Conservation (phyloP, 2,888 invertebrate species). For the Drosophila stalkeri region DNA sequence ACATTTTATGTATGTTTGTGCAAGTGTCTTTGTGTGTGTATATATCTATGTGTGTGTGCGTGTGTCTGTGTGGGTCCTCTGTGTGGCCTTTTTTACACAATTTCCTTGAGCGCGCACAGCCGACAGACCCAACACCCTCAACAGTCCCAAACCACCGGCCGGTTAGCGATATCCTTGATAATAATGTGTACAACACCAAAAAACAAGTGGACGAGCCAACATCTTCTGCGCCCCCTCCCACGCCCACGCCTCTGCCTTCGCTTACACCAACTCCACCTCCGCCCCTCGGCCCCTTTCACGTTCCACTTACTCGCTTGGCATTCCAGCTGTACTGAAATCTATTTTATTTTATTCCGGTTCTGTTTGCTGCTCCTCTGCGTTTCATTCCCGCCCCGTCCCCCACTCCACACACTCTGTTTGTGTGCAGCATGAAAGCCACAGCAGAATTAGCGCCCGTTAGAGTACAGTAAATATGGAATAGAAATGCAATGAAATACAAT, state of each 20-base stretch:
- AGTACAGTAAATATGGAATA: conserved; percentile 19
- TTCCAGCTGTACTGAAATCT: conserved; percentile 42
- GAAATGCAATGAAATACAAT: neutral
- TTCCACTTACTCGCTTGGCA: conserved; percentile 2
- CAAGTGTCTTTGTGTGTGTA: conserved; percentile 13
- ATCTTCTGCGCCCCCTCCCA: conserved; percentile 2
- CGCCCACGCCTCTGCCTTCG: neutral
- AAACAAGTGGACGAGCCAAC: conserved; percentile 55
- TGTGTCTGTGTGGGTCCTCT: conserved; percentile 19
- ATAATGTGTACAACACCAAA: conserved; percentile 60
- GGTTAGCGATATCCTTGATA: conserved; percentile 65
- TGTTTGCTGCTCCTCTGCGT: conserved; percentile 25
- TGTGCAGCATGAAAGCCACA: conserved; percentile 33
- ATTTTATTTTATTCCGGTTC: conserved; percentile 56
- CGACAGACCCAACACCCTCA: conserved; percentile 38
- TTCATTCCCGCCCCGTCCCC: neutral
- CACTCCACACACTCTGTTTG: conserved; percentile 2
- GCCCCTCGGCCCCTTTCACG: neutral
- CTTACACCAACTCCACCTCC: neutral
- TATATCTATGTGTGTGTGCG: conserved; percentile 6
- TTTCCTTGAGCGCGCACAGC: conserved; percentile 66
- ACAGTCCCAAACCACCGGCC: conserved; percentile 20
- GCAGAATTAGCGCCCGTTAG: conserved; percentile 39
- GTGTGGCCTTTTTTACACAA: conserved; percentile 57
- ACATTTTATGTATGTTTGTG: conserved; percentile 41